These are phyloP conservation scores for Lethrus apterus DNA, from an alignment of 1,140 invertebrate species.

Conservation along the genomic window DNA sequence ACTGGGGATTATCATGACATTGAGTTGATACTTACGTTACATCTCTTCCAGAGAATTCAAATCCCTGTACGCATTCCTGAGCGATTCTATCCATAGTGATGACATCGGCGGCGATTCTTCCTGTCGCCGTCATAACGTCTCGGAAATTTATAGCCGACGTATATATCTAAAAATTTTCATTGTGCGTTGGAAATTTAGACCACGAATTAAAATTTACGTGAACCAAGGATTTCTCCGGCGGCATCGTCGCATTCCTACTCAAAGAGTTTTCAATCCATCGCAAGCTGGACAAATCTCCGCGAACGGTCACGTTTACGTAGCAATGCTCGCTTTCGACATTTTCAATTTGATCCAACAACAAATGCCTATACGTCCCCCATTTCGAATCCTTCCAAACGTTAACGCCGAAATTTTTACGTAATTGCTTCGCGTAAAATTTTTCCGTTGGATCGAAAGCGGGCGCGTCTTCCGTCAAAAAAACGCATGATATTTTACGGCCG, in stretches of 20 bases:
- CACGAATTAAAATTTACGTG: background rate
- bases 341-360: constrained; percentile 12
- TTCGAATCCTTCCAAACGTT: constrained; percentile 55
- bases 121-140: constrained; percentile 71
- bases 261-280: constrained; percentile 67
- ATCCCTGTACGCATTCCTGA: constrained; percentile 61
- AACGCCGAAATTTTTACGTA: constrained; percentile 53
- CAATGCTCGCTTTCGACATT: constrained; percentile 61
- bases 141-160: constrained; percentile 68
- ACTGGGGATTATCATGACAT: too few species aligned
- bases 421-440: constrained; percentile 53
- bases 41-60: constrained; percentile 60
- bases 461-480: constrained; percentile 60
- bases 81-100: constrained; percentile 46
- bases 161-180: constrained; percentile 47
- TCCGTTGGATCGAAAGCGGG: constrained; percentile 57
- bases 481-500: constrained; percentile 46
- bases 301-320: constrained; percentile 66
- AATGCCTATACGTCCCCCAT: constrained; percentile 55
- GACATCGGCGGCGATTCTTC: constrained; percentile 59
- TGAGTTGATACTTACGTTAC: constrained; percentile 19
- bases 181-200: background rate
- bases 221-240: background rate
- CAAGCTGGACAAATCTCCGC: constrained; percentile 79
- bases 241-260: too few species aligned